These are phyloP conservation scores for Steinernema hermaphroditum DNA, from an alignment of 2,888 invertebrate species.

Conservation along the genomic window DNA sequence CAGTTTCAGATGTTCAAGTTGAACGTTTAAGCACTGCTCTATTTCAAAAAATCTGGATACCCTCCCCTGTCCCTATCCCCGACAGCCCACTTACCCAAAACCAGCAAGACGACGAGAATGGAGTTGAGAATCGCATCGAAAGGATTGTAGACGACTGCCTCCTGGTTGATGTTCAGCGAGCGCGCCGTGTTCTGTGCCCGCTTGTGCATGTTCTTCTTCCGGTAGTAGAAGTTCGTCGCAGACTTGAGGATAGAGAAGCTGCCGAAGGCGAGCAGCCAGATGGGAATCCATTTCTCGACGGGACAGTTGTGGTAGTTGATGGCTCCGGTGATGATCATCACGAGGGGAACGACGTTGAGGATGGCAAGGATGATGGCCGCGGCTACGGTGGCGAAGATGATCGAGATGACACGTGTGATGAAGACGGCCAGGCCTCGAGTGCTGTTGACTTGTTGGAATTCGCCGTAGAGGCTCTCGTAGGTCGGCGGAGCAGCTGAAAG, in stretches of 20 bases:
- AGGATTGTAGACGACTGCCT: conserved; percentile 56
- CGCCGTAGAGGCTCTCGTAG: conserved; percentile 48
- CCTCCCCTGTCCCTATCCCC: neutral
- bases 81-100: conserved; percentile 71
- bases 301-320: conserved; percentile 75
- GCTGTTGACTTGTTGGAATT: conserved; percentile 41
- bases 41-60: no score
- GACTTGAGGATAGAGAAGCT: conserved; percentile 75
- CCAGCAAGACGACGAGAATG: conserved; percentile 76
- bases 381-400: conserved; percentile 41
- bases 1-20: no score
- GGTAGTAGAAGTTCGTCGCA: conserved; percentile 70
- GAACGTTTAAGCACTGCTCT: no score
- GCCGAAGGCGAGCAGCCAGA: conserved; percentile 74
- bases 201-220: conserved; percentile 11
- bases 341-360: conserved; percentile 71
- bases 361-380: conserved; percentile 43
- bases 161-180: conserved; percentile 14
- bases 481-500: conserved; percentile 45
- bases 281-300: conserved; percentile 75
- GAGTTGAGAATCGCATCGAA: conserved; percentile 69
- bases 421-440: conserved; percentile 37
- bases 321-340: conserved; percentile 75
- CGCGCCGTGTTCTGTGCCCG: neutral
- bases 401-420: conserved; percentile 31